Evolutionary conservation across 1,140 invertebrate genomes (phyloP).

Genomic region (Drosophila arizonae): DNA sequence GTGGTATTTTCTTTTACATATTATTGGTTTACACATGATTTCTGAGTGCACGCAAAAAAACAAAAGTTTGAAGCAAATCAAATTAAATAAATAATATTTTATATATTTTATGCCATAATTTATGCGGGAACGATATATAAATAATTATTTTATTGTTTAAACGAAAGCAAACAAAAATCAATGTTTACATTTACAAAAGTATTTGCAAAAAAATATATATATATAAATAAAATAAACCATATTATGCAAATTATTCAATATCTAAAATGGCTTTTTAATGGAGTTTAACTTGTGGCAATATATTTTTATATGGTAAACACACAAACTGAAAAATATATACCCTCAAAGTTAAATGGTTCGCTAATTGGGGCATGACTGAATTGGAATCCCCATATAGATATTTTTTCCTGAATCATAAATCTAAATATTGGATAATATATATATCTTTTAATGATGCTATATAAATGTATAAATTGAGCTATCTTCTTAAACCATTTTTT

Average conservation of each 20-base stretch:
- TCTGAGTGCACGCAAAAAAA: slow-evolving; percentile 35
- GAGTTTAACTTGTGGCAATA: too few species aligned
- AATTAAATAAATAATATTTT: slow-evolving; percentile 34
- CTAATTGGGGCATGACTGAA: too few species aligned
- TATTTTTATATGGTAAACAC: too few species aligned
- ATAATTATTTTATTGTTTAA: slow-evolving; percentile 74
- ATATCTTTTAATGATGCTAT: too few species aligned
- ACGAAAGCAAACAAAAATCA: slow-evolving; percentile 49
- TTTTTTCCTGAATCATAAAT: too few species aligned
- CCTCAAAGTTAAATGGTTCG: too few species aligned
- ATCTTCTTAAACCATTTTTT: too few species aligned
- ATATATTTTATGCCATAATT: slow-evolving; percentile 76
- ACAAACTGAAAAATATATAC: too few species aligned
- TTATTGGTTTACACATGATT: slow-evolving; percentile 39
- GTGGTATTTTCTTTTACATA: slow-evolving; percentile 67
- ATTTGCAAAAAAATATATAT: slow-evolving; percentile 64
- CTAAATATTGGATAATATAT: too few species aligned
- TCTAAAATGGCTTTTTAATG: background rate
- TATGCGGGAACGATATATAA: slow-evolving; percentile 71
- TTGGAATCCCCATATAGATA: too few species aligned
- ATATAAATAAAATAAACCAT: slow-evolving; percentile 27
- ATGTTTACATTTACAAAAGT: slow-evolving; percentile 75
- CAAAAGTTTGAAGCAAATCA: slow-evolving; percentile 22
- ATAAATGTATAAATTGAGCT: too few species aligned
- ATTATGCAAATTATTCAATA: slow-evolving; percentile 45